Evolutionary conservation across 2,113 vertebrate genomes (phyloP).

Genomic region (Delphinus delphis): DNA sequence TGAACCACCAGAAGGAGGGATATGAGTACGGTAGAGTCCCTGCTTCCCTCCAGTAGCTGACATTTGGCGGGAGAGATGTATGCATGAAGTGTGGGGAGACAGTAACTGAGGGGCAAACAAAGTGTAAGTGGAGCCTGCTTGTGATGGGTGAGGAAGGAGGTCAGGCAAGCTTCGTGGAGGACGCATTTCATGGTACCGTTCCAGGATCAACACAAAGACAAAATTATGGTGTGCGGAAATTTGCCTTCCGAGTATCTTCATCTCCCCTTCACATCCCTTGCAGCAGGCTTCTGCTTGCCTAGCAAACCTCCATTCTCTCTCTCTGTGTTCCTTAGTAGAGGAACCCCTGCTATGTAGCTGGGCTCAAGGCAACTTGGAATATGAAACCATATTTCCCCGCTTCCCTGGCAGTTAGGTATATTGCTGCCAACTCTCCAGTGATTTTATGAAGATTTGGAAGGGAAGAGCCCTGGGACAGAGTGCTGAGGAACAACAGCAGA

Average conservation of each 20-base stretch:
- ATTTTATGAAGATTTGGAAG: neutral
- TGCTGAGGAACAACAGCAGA: neutral
- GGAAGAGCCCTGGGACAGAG: neutral
- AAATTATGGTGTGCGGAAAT: neutral
- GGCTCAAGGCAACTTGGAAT: neutral
- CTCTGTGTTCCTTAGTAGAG: neutral
- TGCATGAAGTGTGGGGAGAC: neutral
- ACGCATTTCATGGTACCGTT: neutral
- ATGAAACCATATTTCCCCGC: neutral
- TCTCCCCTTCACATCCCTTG: neutral
- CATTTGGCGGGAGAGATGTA: neutral
- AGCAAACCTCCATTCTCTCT: too few relatives aligned
- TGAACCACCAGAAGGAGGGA: neutral
- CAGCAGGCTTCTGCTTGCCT: neutral
- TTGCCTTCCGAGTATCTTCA: neutral
- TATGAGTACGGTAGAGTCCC: neutral
- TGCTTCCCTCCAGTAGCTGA: neutral
- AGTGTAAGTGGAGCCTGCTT: neutral
- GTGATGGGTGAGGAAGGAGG: neutral
- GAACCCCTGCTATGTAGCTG: neutral
- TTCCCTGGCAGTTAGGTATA: neutral
- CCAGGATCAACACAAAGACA: constrained; percentile 15
- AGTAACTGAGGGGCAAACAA: neutral
- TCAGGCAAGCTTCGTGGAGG: neutral
- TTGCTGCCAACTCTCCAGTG: neutral